These are phyloP conservation scores for Brenthis hecate DNA, from an alignment of 2,888 invertebrate species.

Conservation along the genomic window DNA sequence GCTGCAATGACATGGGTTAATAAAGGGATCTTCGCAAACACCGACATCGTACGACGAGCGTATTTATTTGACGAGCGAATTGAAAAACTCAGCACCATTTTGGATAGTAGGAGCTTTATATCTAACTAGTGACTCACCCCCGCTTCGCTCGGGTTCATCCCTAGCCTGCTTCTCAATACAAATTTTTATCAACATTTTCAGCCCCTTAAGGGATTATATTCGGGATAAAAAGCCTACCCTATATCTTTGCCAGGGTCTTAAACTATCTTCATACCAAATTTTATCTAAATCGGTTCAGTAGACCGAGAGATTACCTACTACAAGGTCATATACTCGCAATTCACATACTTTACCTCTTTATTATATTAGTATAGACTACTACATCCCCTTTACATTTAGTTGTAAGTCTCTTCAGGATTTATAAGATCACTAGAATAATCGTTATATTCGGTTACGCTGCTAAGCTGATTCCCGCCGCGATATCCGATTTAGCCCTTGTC, in stretches of 20 bases:
- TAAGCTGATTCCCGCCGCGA: constrained; percentile 47
- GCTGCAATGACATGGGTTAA: constrained; percentile 54
- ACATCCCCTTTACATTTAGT: constrained; percentile 45
- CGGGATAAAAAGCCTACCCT: no score
- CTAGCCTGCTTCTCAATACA: no score
- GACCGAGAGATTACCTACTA: no score
- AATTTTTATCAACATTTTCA: no score
- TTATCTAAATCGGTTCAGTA: no score
- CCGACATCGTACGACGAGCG: constrained; percentile 49
- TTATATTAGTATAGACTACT: constrained; percentile 38
- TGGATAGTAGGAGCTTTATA: constrained; percentile 49
- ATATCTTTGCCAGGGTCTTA: no score
- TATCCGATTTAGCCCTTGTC: constrained; percentile 55
- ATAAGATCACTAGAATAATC: constrained; percentile 48
- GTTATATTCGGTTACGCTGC: constrained; percentile 53
- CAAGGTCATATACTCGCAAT: no score
- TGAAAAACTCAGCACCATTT: constrained; percentile 61
- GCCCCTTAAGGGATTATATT: no score
- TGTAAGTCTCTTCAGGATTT: constrained; percentile 51
- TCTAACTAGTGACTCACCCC: no score
- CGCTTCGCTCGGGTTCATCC: no score
- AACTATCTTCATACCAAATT: no score
- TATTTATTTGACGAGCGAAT: constrained; percentile 52
- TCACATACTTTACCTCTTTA: no score
- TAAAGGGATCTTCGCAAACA: constrained; percentile 46